Evolutionary conservation across 2,797 vertebrate species (phyloP), one percentile per base, ranked within the genome.

Genomic region (Sebastes trivittatus): DNA sequence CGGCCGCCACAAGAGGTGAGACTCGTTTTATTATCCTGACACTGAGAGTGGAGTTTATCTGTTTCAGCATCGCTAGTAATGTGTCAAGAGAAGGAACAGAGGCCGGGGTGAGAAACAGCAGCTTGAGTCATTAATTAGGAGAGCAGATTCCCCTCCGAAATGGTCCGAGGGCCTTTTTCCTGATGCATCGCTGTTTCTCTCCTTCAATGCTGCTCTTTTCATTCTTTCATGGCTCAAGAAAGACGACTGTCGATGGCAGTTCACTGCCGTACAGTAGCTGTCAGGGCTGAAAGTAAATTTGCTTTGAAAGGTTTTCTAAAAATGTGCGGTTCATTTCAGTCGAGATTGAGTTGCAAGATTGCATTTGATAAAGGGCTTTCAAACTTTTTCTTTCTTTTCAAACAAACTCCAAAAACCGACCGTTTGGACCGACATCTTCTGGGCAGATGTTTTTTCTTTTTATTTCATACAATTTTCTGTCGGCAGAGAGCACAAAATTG

Each of bases 1-100:
- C 85, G 94, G 95, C 87, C 96, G 95, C 86, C 96, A 96, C 84
- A 98, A 97, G 93, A 98, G 98, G 98, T 99, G 95, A 96, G 97
- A 78, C 16, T 87, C 14, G 2, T 67, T 42, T 75, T 78, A 61
- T 78, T 58, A 36, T 55, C 64, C 29, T 4, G 29, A 55, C 60
- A 9, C 72, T 4, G 9, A 30, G 61, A 60, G 34, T 27, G 34
- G 66, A 67, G 67, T 75, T 83, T 77, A 79, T 81, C 83, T 63
- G 73, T 62, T 14, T 20, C 38, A 23, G 55, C 77, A 75, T 83
- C 80, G n/a, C 52, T 30, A 18, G 65, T 27, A 25, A 83, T 72
- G 22, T 80, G 54, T 81, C 49, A 88, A 54, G 65, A 58, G n/a
- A 68, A 52, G 36, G 49, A 72, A 70, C 25, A 5, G 70, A 66